These are phyloP conservation scores for Cecropterus lyciades DNA, from an alignment of 1,140 invertebrate species.

Conservation along the genomic window DNA sequence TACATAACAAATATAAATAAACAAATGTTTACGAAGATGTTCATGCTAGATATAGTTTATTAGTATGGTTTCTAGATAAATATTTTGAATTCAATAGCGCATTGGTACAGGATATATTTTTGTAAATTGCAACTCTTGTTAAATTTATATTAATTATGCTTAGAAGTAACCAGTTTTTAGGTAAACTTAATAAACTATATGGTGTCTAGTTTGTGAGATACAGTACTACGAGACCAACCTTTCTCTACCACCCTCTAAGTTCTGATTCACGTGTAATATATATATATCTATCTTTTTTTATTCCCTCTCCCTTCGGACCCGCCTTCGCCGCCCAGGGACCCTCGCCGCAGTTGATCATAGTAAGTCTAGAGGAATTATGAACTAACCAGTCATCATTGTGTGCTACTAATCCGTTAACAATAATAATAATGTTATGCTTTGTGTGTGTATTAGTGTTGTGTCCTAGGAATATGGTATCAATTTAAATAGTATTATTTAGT, in stretches of 20 bases:
- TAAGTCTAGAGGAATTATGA: constrained; percentile 61
- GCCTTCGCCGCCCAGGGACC: constrained; percentile 69
- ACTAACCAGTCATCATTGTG: constrained; percentile 19
- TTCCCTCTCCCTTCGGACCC: constrained; percentile 46
- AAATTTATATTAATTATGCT: no score
- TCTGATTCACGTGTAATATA: constrained; percentile 56
- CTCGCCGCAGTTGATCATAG: constrained; percentile 81
- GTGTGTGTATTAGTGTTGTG: constrained; percentile 1
- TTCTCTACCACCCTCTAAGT: constrained; percentile 4
- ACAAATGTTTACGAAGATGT: no score
- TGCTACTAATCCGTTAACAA: constrained; percentile 9
- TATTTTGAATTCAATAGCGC: no score
- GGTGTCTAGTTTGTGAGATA: not conserved
- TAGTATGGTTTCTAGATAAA: no score
- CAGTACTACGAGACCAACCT: not conserved
- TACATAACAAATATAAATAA: no score
- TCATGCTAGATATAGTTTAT: no score
- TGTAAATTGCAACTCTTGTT: no score
- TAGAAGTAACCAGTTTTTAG: no score
- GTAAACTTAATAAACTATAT: no score
- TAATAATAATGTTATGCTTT: not conserved
- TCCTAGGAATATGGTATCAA: not conserved
- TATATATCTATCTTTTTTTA: constrained; percentile 54
- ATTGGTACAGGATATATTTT: no score
- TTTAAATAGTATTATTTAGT: no score